Percentiles rank a stretch among this genome's conserved stretches.
phyloP scores from a whole-genome alignment of 2,797 vertebrate species.

The Dermochelys coriacea region DNA sequence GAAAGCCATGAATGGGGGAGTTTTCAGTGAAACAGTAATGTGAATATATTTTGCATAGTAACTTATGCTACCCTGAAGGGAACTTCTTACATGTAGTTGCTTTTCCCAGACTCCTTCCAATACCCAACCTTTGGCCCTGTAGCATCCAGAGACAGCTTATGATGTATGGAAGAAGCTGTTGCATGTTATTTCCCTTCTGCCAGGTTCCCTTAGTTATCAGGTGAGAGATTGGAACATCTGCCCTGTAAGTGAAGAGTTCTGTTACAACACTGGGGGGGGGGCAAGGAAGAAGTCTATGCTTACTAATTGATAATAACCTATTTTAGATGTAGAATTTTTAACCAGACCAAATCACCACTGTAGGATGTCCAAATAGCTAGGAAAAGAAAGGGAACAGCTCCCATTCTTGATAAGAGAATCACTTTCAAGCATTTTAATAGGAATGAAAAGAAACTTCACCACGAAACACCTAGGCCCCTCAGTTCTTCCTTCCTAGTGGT shows the following conservation, averaged over 20 bases:
- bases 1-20: not conserved
- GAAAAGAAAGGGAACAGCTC: not conserved
- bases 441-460: not conserved
- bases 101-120: not conserved
- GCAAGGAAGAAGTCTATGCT: not conserved
- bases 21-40: not conserved
- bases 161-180: not conserved
- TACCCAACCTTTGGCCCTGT: not conserved
- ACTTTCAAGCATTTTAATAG: not conserved
- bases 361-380: not conserved
- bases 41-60: accelerated
- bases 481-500: not conserved
- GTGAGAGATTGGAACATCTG: not conserved
- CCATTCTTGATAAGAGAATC: not conserved
- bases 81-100: not conserved
- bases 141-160: not conserved
- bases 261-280: not conserved
- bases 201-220: not conserved
- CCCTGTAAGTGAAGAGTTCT: not conserved
- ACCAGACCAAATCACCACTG: not conserved
- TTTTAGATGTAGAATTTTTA: not conserved
- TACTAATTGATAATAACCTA: not conserved
- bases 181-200: not conserved
- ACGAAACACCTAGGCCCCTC: not conserved
- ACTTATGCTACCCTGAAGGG: not conserved